Evolutionary conservation across 2,113 vertebrate genomes (phyloP), one percentile per base, ranked within the genome.

Genomic region (Heteronetta atricapilla): DNA sequence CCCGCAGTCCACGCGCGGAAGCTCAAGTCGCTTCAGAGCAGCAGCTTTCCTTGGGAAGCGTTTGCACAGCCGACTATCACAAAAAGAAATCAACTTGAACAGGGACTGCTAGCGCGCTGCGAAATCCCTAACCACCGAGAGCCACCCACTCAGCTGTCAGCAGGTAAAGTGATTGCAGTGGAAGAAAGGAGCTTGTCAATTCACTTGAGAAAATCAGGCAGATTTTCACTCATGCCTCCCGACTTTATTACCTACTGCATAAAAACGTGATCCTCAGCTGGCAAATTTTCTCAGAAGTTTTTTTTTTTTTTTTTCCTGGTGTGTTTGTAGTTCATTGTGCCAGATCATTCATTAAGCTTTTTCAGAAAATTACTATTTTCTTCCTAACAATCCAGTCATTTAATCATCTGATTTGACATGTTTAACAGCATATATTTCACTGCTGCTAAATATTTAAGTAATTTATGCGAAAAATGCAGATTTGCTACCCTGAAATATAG

Each of bases 291-390:
- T 94, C 60, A 23, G 46, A 38, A 83, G n/a, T 12, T 36, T 23
- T 34, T 22, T 26, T 40, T 72, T 72, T 38, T 74, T 67, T 17
- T 66, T 44, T 56, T 50, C 79, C 28, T 4, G 22, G 56, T 90
- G 58, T 53, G 36, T 79, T 83, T 94, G 91, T 70, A 94, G 74
- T 59, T 92, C 80, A 40, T 87, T 92, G 81, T 92, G 94, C 86
- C 93, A 96, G 90, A 90, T 82, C 56, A 91, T 44, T 93, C 70
- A 83, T 90, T 87, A 55, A 76, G 87, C 86, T 87, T 81, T 79
- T 94, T 86, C 76, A 91, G 91, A 94, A 94, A 95, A 94, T 96
- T 90, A 95, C 86, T 96, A 8, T 93, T 90, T 95, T 96, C 86
- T 81, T 81, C 76, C 56, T 72, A 91, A 94, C 87, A 83, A 96